A percentile compares a stretch with the other conserved stretches of the same genome.
Conservation (phyloP, 2,888 invertebrate species). For the Meteorus colon region DNA sequence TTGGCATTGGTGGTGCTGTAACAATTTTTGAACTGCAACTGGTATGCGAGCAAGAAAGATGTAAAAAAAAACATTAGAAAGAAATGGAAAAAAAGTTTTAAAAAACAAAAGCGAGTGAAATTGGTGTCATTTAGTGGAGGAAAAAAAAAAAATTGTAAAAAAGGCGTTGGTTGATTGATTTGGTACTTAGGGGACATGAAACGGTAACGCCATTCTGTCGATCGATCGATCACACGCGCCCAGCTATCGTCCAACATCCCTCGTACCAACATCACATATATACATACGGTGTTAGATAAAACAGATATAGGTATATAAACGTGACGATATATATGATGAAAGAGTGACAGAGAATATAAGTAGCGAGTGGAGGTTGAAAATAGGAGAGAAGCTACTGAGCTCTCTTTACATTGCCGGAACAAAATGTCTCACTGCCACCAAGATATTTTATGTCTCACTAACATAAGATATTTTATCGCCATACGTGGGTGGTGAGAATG, state of each 20-base stretch:
- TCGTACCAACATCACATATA: slow-evolving; percentile 36
- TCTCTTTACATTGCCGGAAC: slow-evolving; percentile 31
- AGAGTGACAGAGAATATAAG: background rate
- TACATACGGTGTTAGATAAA: slow-evolving; percentile 20
- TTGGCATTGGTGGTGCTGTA: slow-evolving; percentile 19
- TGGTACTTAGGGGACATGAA: slow-evolving; percentile 50
- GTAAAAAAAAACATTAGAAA: slow-evolving; percentile 13
- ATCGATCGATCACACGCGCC: slow-evolving; percentile 51
- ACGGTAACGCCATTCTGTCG: slow-evolving; percentile 49
- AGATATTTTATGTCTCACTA: slow-evolving; percentile 44
- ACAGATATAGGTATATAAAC: slow-evolving; percentile 16
- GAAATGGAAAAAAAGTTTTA: slow-evolving; percentile 7
- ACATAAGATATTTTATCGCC: slow-evolving; percentile 39
- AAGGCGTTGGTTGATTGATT: slow-evolving; percentile 53
- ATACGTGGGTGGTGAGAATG: slow-evolving; percentile 46
- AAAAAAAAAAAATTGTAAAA: slow-evolving; percentile 28
- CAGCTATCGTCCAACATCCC: slow-evolving; percentile 38
- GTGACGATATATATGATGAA: slow-evolving; percentile 18
- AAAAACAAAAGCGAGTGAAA: background rate
- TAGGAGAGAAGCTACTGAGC: slow-evolving; percentile 3
- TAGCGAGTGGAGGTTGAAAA: background rate
- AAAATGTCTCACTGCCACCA: slow-evolving; percentile 45
- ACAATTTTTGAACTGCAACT: slow-evolving; percentile 29
- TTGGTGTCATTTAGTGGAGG: slow-evolving; percentile 24
- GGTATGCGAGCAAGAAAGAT: slow-evolving; percentile 22